Base-by-base conservation (phyloP, 23 tunicate species). In the Pegea sp. region DNA sequence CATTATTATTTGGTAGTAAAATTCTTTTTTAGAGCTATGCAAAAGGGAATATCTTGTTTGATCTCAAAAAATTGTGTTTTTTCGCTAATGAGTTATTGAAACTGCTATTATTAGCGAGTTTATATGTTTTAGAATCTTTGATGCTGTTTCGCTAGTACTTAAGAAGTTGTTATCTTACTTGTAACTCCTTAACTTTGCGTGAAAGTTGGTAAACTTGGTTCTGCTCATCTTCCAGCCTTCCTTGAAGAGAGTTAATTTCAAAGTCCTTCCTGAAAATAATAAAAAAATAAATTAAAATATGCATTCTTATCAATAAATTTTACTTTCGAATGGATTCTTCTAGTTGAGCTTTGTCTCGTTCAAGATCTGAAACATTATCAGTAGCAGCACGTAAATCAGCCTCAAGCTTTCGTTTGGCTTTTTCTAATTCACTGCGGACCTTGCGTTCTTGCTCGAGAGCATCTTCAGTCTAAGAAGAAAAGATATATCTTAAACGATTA, bases 221-320 rank as follows among this genome's bases (percentile, higher is more conserved):
- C 60, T 91, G 99, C 43, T 91, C 99, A 58, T 91, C 99, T 78
- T 91, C 99, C 13, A 91, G 68, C 64, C 69, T 72, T 2, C 79
- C 69, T 19, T 87, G 69, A 27, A 91, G 92, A 57, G 75, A 86
- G 31, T 75, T 71, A 74, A 65, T 74, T 54, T 91, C 99, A 52
- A 91, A 91, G 30, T 91, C 99, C 43, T 74, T 72, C 95, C 95
- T 84, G 68, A 5, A 52, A 53, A n/a, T 38, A 16, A 8, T 16
- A 19, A 50, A 50, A 18, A 50, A 50, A 50, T 6, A 6, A n/a
- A n/a, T n/a, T n/a, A n/a, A 13, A 6, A 50, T 6, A 16, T 50
- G n/a, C 22, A 50, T 50, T 50, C 55, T 11, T 50, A 16, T 56
- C 27, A 7, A 25, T 25, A 11, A 11, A 51, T 20, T 20, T n/a